These are phyloP conservation scores for Lasioglossum calceatum DNA, from an alignment of 2,888 invertebrate genomes.

Conservation along the genomic window DNA sequence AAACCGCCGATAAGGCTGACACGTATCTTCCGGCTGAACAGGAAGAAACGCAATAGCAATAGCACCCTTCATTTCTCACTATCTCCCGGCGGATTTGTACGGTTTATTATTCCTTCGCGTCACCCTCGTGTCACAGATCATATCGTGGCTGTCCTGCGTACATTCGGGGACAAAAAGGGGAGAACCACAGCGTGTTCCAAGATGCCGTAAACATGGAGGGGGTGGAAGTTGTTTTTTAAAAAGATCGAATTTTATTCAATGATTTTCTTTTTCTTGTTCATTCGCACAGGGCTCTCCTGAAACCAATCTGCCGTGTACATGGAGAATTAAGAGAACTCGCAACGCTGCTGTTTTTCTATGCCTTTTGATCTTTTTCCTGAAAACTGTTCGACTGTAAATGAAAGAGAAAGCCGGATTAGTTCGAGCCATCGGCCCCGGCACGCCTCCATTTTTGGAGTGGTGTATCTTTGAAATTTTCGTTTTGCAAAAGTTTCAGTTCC, in stretches of 20 bases:
- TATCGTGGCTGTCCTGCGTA: neutral
- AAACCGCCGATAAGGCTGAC: constrained; percentile 10
- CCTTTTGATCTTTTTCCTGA: neutral
- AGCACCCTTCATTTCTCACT: neutral
- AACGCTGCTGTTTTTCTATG: neutral
- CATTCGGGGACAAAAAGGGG: neutral
- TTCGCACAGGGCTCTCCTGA: too few relatives aligned
- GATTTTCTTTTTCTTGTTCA: too few relatives aligned
- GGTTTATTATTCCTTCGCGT: neutral
- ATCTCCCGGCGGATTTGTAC: neutral
- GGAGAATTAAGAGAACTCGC: neutral
- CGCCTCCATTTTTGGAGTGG: neutral
- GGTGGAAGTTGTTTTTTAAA: too few relatives aligned
- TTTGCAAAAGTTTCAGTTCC: neutral
- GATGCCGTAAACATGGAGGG: too few relatives aligned
- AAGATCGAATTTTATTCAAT: too few relatives aligned
- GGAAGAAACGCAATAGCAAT: constrained; percentile 1
- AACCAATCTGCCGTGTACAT: neutral
- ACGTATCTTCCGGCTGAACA: constrained; percentile 13
- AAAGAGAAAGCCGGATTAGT: neutral
- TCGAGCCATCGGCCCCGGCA: neutral
- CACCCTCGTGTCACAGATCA: neutral
- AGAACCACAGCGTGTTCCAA: too few relatives aligned
- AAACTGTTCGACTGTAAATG: neutral
- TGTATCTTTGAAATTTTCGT: neutral